Base-by-base conservation (phyloP, 2,797 vertebrate species). In the Thaleichthys pacificus region DNA sequence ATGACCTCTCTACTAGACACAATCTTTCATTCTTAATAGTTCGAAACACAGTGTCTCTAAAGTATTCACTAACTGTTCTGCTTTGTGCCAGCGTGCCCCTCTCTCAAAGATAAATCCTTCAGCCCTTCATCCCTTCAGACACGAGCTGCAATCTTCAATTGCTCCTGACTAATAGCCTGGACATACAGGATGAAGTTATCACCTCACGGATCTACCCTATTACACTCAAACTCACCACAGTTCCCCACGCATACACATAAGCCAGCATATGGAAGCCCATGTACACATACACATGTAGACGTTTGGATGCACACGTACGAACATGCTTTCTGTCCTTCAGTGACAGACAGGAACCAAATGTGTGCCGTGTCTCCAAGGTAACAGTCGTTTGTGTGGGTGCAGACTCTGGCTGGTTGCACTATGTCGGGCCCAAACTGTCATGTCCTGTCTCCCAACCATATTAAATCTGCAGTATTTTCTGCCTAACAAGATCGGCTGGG, bases 1-100 rank as follows among this genome's bases (percentile, higher is more conserved):
- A 86, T 67, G 72, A 85, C 80, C 81, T 74, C 78, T 87, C 85
- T 79, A 75, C 83, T 86, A 78, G 73, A 15, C 6, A 56, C 28
- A 69, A 85, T 91, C 85, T 78, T 89, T 88, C 82, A 81, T 54
- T 64, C 0, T 8, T 54, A 0, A 61, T 74, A 77, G 64, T 32
- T 68, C 47, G 5, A 68, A 57, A 49, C 66, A 69, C 69, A 26
- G 74, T 2, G 51, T 69, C 76, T 78, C 75, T 74, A 49, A 26
- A 66, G 66, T 19, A 12, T 65, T 75, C 32, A 62, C 68, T 51
- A 77, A 83, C 73, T 77, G 80, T 77, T 72, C 64, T 21, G 32
- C 56, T 68, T 57, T 76, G 60, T 74, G 74, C 83, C 68, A 66
- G 68, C 68, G 32, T 28, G n/a, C 56, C 73, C 71, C 21, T 5